Evolutionary conservation across 2,113 vertebrate species (phyloP), one percentile per base, ranked within the genome.

Genomic region (Petromus typicus): DNA sequence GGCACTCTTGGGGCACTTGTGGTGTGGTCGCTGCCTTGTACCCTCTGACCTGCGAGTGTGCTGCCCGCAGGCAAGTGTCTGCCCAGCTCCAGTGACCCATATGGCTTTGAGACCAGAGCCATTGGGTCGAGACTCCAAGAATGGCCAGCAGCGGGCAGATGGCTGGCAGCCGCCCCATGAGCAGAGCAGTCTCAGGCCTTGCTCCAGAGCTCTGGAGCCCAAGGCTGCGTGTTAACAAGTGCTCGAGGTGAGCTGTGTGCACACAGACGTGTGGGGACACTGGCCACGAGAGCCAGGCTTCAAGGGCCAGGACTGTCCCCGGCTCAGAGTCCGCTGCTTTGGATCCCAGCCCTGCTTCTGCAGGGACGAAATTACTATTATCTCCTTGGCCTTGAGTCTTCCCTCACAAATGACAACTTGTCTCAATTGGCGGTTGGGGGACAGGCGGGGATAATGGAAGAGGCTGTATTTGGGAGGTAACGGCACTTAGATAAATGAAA

Each of bases 401-500:
- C 81, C 51, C 90, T 95, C 85, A 89, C 86, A 90, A 95, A 95
- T 96, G 90, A 94, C 81, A 96, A 79, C 87, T 89, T 67, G 40
- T 90, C 85, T 90, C 95, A 93, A 92, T 83, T 90, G 95, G 94
- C n/a, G 84, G 81, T 71, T 96, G 95, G 92, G 95, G 95, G 80
- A 88, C 93, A 95, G 97, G 82, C 94, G 48, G 92, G 71, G 90
- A 96, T 96, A 97, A 97, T 96, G 96, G 93, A 86, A 83, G 94
- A 89, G 93, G 94, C 93, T 93, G 94, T 86, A 76, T 80, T 81
- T 71, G 93, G 97, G 97, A 91, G 87, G 94, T 76, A 91, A 96
- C 3, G 0, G 86, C 87, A 94, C 97, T 97, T 93, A 93, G 89
- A 96, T 87, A 94, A 97, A 97, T 94, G 97, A 94, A 90, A 66